These are phyloP conservation scores for Trachelus iudaicus DNA, from an alignment of 2,888 invertebrate genomes.

Conservation along the genomic window DNA sequence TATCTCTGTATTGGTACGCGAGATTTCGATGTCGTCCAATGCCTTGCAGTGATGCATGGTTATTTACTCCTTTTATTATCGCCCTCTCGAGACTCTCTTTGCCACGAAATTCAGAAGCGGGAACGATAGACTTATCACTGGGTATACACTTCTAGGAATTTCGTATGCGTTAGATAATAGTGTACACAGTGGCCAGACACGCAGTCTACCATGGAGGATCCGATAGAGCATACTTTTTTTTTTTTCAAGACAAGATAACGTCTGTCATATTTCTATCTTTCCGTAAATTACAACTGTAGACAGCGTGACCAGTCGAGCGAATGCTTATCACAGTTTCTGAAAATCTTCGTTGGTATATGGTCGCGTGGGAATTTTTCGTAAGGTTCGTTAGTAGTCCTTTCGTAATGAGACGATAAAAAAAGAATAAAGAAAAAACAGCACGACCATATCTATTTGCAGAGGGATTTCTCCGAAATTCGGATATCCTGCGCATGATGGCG, in stretches of 20 bases:
- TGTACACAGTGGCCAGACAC: slow-evolving; percentile 30
- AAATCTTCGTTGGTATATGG: not conserved
- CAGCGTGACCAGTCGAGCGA: not conserved
- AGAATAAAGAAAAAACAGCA: not conserved
- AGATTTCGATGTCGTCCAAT: not conserved
- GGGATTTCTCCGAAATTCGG: not conserved
- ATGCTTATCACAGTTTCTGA: too few species aligned
- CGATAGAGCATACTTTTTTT: slow-evolving; percentile 32
- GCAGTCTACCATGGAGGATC: slow-evolving; percentile 31
- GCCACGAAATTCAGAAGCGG: slow-evolving; percentile 1
- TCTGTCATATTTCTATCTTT: not conserved
- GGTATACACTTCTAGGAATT: not conserved
- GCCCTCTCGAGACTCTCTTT: not conserved
- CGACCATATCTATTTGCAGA: not conserved
- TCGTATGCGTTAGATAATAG: slow-evolving; percentile 9
- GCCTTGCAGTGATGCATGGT: not conserved
- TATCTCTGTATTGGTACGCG: not conserved
- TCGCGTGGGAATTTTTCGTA: not conserved
- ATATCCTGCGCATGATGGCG: not conserved
- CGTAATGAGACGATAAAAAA: not conserved
- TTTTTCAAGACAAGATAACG: not conserved
- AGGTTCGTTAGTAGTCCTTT: not conserved
- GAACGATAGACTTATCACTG: slow-evolving; percentile 6
- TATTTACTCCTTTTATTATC: not conserved
- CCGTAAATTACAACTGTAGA: not conserved